Percentiles rank a stretch among this genome's conserved stretches.
Conservation (phyloP, 2,113 vertebrate species). For the Hyaena hyaena region DNA sequence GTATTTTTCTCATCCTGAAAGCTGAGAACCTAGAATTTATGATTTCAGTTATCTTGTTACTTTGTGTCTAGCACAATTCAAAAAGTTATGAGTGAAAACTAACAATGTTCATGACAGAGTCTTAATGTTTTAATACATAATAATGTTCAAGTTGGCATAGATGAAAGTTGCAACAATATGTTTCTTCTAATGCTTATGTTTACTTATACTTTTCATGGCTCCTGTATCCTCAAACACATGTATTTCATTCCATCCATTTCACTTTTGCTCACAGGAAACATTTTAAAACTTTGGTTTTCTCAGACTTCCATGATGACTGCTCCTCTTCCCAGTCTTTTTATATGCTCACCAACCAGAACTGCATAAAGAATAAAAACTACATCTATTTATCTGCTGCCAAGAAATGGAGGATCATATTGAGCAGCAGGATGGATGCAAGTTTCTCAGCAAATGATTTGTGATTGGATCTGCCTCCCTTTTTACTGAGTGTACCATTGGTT, state of each 20-base stretch:
- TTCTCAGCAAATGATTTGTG: constrained; percentile 49
- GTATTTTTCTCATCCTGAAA: constrained; percentile 56
- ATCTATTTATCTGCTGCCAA: background rate
- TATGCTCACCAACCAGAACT: background rate
- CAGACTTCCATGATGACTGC: background rate
- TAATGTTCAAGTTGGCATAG: constrained; percentile 14
- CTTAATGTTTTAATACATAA: constrained; percentile 59
- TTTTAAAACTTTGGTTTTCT: constrained; percentile 18
- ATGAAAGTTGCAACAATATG: background rate
- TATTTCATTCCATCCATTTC: background rate
- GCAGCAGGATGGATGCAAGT: background rate
- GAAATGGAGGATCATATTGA: background rate
- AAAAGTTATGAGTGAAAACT: background rate
- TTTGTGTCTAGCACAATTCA: background rate
- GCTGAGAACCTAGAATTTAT: constrained; percentile 27
- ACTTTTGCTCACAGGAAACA: background rate
- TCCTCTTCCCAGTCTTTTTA: constrained; percentile 30
- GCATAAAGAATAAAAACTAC: background rate
- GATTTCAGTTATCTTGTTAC: constrained; percentile 32
- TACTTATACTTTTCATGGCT: background rate
- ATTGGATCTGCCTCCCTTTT: background rate
- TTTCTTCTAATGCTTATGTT: constrained; percentile 8
- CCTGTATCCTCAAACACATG: background rate
- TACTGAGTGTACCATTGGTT: background rate
- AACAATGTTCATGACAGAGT: background rate